These are phyloP conservation scores for Athalia circularis DNA, from an alignment of 2,888 invertebrate genomes.

Conservation along the genomic window DNA sequence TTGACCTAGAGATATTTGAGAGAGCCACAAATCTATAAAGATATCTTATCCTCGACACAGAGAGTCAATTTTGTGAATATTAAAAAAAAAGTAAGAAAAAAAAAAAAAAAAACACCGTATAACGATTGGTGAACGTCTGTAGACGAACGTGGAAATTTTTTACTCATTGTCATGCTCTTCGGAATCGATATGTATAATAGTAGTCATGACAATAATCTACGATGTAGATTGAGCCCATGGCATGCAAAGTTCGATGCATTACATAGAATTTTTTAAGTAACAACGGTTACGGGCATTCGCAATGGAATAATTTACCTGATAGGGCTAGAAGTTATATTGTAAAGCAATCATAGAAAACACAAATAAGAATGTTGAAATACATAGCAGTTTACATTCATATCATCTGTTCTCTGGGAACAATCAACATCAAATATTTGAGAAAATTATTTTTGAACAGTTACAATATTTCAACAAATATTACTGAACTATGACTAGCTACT, in stretches of 20 bases:
- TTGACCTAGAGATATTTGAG: constrained; percentile 20
- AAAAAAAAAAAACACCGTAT: constrained; percentile 6
- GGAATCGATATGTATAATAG: constrained; percentile 13
- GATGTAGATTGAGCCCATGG: not conserved
- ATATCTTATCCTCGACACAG: constrained; percentile 1
- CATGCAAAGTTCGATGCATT: constrained; percentile 23
- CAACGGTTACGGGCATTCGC: not conserved
- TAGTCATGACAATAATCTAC: constrained; percentile 18
- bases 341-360: not conserved
- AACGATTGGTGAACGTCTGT: constrained; percentile 12
- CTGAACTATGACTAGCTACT: constrained; percentile 14
- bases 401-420: constrained; percentile 7
- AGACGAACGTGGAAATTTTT: not conserved
- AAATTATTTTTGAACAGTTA: not conserved
- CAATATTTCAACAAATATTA: not conserved
- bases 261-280: not conserved
- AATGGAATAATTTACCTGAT: too few species aligned
- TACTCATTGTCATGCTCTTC: constrained; percentile 6
- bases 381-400: not conserved
- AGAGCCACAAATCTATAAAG: constrained; percentile 14
- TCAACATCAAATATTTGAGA: not conserved
- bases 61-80: not conserved
- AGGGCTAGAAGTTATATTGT: not conserved
- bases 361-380: constrained; percentile 3
- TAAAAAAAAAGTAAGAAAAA: constrained; percentile 1